Base-by-base conservation (phyloP, 2,888 invertebrate species). In the Eristalinus aeneus region DNA sequence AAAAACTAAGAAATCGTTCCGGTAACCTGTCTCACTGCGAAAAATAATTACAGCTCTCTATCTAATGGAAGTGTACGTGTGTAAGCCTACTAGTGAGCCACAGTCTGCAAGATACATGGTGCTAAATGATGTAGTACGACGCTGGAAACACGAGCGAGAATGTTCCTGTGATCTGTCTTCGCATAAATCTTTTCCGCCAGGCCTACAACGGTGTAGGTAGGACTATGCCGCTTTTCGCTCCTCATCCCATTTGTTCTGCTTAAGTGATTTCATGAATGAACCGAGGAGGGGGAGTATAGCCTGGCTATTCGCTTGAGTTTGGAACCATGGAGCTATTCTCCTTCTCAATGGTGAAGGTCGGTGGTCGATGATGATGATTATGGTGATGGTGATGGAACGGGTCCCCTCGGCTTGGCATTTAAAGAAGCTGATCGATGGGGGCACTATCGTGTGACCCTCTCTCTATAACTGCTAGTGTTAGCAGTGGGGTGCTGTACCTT, bases 81-180 rank as follows among this genome's bases (percentile, higher is more conserved):
- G 27, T 54, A 73, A 36, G 65, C 23, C 46, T 27, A 27, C 36
- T 36, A 61, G 61, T 68, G 63, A 60, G 73, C 27, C 58, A 54
- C 36, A 63, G 64, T 60, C 75, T 46, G 27, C 11, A 36, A 81
- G 81, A 77, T 77, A 82, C 81, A 82, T 74, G 82, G 86, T 82
- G 82, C 86, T 86, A 86, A 86, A 86, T 86, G 86, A 82, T 86
- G 86, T 86, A 86, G 82, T 74, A 86, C 82, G 86, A 82, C 69
- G 86, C 73, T 86, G 72, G 77, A 77, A 85, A 82, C 82, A 86
- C 82, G 53, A 82, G 65, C 77, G 74, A 86, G 61, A 82, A 82
- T 82, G 82, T 86, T 86, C 69, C 77, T 72, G 82, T 82, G 86
- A 82, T 82, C 82, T 82, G 86, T 81, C 86, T 86, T 86, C 86